Percentiles rank a stretch among this genome's conserved stretches.
phyloP scores from a whole-genome alignment of 2,113 vertebrate species.

The Chionomys nivalis region DNA sequence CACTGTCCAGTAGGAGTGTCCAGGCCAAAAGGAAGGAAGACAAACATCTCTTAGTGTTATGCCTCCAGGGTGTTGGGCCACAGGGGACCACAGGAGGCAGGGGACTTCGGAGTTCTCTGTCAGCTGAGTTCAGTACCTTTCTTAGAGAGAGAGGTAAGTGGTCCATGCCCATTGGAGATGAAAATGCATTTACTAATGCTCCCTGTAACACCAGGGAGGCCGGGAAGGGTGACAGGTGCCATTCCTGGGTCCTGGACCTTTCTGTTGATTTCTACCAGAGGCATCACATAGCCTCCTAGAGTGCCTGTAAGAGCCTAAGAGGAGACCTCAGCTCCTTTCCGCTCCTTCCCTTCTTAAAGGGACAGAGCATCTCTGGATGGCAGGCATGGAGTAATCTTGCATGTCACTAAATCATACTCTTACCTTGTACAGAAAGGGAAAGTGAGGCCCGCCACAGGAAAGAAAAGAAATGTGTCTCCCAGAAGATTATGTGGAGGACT shows the following conservation, averaged over 20 bases:
- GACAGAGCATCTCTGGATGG: not conserved
- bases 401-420: accelerated
- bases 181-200: not conserved
- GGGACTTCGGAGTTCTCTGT: not conserved
- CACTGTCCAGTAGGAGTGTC: slow-evolving; percentile 6
- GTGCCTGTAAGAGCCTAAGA: not conserved
- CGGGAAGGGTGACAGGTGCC: accelerated
- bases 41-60: not conserved
- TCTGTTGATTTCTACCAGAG: not conserved
- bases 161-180: not conserved
- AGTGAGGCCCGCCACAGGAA: not conserved
- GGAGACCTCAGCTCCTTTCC: accelerated
- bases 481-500: no score
- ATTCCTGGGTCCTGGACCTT: not conserved
- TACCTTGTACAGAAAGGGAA: not conserved
- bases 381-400: not conserved
- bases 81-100: not conserved
- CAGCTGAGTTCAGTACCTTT: accelerated
- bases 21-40: not conserved
- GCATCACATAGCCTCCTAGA: not conserved
- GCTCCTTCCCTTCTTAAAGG: not conserved
- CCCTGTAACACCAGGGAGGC: not conserved
- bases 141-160: not conserved
- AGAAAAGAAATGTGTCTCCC: not conserved
- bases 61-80: not conserved